Conservation (phyloP, 2,113 vertebrate genomes). For the Penelope pileata region DNA sequence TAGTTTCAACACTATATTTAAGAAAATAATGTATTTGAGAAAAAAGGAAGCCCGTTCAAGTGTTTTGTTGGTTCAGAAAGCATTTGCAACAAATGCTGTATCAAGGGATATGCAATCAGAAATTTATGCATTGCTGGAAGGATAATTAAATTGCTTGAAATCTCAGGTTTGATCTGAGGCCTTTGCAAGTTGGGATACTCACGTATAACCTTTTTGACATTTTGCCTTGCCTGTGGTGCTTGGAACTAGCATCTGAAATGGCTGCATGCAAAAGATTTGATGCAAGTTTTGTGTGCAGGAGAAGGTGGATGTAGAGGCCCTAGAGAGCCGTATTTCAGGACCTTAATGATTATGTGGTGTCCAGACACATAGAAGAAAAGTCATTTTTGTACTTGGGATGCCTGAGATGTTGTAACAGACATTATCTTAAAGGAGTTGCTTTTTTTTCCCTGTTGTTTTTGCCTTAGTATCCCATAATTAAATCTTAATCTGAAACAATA, state of each 20-base stretch:
- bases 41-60: not conserved
- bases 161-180: not conserved
- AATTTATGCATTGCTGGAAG: not conserved
- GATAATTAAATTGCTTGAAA: slow-evolving; percentile 6
- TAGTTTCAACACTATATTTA: not conserved
- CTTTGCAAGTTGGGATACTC: not conserved
- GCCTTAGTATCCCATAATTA: not conserved
- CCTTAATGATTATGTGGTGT: not conserved
- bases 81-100: not conserved
- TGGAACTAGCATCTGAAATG: not conserved
- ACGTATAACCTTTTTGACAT: not conserved
- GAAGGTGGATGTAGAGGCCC: not conserved
- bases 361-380: not conserved
- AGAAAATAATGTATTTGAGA: not conserved
- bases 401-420: not conserved
- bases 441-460: not conserved
- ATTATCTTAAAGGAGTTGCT: not conserved
- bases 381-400: not conserved
- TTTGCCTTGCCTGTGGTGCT: not conserved
- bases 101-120: not conserved
- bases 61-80: not conserved
- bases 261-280: not conserved
- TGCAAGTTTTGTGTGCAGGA: not conserved
- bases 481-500: not conserved
- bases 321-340: not conserved